These are phyloP conservation scores for Phania funesta DNA, from an alignment of 2,888 invertebrate species.

Conservation along the genomic window DNA sequence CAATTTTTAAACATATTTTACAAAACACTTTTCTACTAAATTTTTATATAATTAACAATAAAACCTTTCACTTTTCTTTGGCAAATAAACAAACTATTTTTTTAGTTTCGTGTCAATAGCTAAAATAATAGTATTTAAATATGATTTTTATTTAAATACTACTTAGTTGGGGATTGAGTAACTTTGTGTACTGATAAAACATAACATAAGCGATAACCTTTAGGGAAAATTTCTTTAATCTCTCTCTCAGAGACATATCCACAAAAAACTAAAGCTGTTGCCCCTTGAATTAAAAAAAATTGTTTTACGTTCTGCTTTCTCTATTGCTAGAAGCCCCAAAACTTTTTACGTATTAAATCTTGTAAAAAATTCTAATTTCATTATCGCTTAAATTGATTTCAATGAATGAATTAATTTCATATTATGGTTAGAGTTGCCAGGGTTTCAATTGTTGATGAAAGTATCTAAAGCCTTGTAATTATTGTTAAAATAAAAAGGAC, in stretches of 20 bases:
- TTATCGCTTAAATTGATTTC: background rate
- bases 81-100: slow-evolving; percentile 8
- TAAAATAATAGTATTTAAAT: background rate
- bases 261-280: too few species aligned
- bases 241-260: background rate
- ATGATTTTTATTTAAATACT: background rate
- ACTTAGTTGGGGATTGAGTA: background rate
- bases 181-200: slow-evolving; percentile 26
- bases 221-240: background rate
- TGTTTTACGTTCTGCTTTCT: too few species aligned
- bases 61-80: slow-evolving; percentile 19
- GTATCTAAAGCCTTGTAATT: too few species aligned
- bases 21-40: background rate
- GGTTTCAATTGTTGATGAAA: background rate
- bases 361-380: background rate
- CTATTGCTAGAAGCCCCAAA: too few species aligned
- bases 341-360: background rate
- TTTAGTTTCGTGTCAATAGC: background rate
- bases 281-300: too few species aligned
- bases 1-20: slow-evolving; percentile 63
- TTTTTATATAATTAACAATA: background rate
- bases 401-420: background rate
- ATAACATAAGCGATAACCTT: slow-evolving; percentile 46
- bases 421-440: background rate
- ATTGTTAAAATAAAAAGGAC: too few species aligned